Evolutionary conservation across 2,888 invertebrate species (phyloP), one percentile per base, ranked within the genome.

Genomic region (Nebria salina): DNA sequence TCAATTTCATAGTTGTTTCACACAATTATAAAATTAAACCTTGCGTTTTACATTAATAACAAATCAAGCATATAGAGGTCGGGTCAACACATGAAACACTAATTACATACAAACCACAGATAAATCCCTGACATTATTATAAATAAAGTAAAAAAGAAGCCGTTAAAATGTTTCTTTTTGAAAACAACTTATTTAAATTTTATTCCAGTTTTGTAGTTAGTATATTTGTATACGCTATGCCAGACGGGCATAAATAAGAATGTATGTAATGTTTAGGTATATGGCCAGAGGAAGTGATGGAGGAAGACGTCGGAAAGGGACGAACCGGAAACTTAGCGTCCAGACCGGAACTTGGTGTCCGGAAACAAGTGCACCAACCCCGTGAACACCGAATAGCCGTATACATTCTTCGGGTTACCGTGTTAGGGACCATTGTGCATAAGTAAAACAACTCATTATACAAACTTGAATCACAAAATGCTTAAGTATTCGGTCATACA

Each of bases 301-400:
- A 65, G 72, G 72, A 73, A 65, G 78, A 78, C 72, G 75, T 70
- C 85, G 86, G 86, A 86, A 86, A 85, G 85, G 86, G 85, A 85
- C 85, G 85, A 85, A 85, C 86, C 85, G 87, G 87, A 87, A 87
- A 85, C 85, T 15, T 41, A 43, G 84, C 85, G 84, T 86, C 86
- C 86, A 86, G 86, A 86, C 86, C 86, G 86, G 86, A 87, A 87
- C 82, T 84, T 85, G 85, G 86, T 85, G 85, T 85, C 85, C 84
- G 83, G 83, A 80, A 75, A 80, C 75, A 70, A 80, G 80, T 80
- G 80, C 80, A 80, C 70, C 70, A 26, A 70, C 68, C 77, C 77
- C 77, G 70, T 76, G 76, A 65, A 42, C 54, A 54, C 42, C n/a
- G 74, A 54, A 65, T 11, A 64, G 68, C 9, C 54, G 54, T 54